Base-by-base conservation (phyloP, 2,113 vertebrate species). In the Ginglymostoma cirratum region DNA sequence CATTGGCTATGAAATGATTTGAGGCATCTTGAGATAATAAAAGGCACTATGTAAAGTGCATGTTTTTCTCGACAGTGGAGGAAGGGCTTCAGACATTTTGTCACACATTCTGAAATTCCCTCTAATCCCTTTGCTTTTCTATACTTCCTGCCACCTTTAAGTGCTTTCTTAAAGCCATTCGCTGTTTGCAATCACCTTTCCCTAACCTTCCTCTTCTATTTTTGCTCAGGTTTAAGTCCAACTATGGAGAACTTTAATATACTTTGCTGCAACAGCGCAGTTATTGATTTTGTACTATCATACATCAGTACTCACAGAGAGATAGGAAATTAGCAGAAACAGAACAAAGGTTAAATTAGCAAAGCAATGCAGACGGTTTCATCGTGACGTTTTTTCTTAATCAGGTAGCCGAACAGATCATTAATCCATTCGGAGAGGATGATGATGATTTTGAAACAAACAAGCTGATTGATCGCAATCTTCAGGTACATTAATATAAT, bases 381-480 rank as follows among this genome's bases (percentile, higher is more conserved):
- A 67, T 65, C 48, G 48, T 48, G 96, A 78, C 89, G 7, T 12
- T n/a, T n/a, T 21, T 61, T 61, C 3, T 38, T 24, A 90, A 3
- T 45, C 94, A 99, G 98, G 98, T 99, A 7, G 98, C 98, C 0
- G 98, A 99, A 96, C 97, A 98, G 93, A 98, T 99, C 96, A 98
- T 99, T 96, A 99, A 99, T 96, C 98, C 98, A 0, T 99, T 99
- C 27, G 98, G 98, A 12, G 98, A 99, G 94, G 98, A 99, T 0
- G 98, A 99, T 0, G 98, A 99, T 0, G 98, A 99, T 96, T 99
- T 99, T 98, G 98, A 99, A 97, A 99, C 98, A 12, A 99, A 99
- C 97, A 97, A 99, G 97, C 97, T 99, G 96, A 99, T 99, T 83
- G 98, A 99, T 96, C 96, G 98, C 95, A 99, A 99, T 96, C 97